Evolutionary conservation across 1,140 invertebrate genomes (phyloP).

Genomic region (Bombus difficillimus): DNA sequence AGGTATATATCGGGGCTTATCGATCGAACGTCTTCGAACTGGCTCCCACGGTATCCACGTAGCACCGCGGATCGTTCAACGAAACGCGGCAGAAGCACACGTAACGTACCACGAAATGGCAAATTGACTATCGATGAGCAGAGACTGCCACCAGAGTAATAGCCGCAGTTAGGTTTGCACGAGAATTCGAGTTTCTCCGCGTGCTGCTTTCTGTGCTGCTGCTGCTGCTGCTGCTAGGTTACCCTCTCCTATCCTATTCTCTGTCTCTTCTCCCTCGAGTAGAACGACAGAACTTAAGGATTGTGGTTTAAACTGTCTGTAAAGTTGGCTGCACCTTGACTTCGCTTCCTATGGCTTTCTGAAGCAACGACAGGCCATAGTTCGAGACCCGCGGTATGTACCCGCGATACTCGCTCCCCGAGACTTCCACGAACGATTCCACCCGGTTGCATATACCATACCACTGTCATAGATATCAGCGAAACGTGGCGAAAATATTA

Average conservation of each 20-base stretch:
- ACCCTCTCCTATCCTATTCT: not conserved
- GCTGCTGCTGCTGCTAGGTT: not conserved
- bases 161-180: conserved; percentile 50
- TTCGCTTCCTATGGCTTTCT: conserved; percentile 30
- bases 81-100: conserved; percentile 9
- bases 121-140: conserved; percentile 64
- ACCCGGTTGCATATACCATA: conserved; percentile 9
- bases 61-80: conserved; percentile 2
- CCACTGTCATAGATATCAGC: conserved; percentile 1
- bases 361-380: not conserved
- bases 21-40: conserved; percentile 21
- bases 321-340: conserved; percentile 62
- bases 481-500: conserved; percentile 37
- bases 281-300: conserved; percentile 67
- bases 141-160: conserved; percentile 40
- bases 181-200: conserved; percentile 26
- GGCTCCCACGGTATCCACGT: not conserved
- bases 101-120: conserved; percentile 38
- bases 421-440: conserved; percentile 26
- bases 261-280: not conserved
- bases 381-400: not conserved
- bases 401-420: not conserved
- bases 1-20: not conserved
- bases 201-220: not conserved
- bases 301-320: conserved; percentile 70